A percentile compares a stretch with the other conserved stretches of the same genome.
Conservation (phyloP, 2,888 invertebrate species). For the Crioceris asparagi region DNA sequence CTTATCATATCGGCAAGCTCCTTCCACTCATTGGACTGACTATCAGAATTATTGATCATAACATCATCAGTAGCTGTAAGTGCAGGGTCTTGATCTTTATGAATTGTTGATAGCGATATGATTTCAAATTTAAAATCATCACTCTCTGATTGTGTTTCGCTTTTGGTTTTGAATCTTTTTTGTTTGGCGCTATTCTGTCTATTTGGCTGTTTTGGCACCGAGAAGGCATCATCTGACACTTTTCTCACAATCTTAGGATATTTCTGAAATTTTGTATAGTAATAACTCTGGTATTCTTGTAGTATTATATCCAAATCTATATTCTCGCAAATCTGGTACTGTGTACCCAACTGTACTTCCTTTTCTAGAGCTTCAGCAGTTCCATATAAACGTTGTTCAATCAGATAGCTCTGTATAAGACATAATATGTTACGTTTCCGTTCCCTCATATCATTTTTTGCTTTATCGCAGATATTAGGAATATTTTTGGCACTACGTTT, state of each 20-base stretch:
- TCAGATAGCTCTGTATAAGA: constrained; percentile 56
- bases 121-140: constrained; percentile 27
- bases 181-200: constrained; percentile 13
- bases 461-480: constrained; percentile 22
- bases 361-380: constrained; percentile 53
- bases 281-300: constrained; percentile 82
- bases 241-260: constrained; percentile 71
- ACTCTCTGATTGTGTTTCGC: constrained; percentile 23
- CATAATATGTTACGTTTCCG: constrained; percentile 46
- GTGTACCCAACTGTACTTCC: constrained; percentile 63
- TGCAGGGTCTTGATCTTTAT: constrained; percentile 1
- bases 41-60: constrained; percentile 29
- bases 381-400: constrained; percentile 52
- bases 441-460: constrained; percentile 31
- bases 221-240: constrained; percentile 17
- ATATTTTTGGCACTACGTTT: constrained; percentile 4
- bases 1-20: constrained; percentile 55
- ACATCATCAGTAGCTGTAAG: constrained; percentile 13
- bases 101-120: constrained; percentile 13
- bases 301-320: constrained; percentile 80
- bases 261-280: constrained; percentile 74
- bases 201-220: constrained; percentile 5
- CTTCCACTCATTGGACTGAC: constrained; percentile 46
- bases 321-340: constrained; percentile 78
- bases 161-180: constrained; percentile 20